Percentiles rank a stretch among this genome's conserved stretches.
These are phyloP conservation scores for Neofelis nebulosa DNA, from an alignment of 2,113 vertebrate species.

Conservation along the genomic window DNA sequence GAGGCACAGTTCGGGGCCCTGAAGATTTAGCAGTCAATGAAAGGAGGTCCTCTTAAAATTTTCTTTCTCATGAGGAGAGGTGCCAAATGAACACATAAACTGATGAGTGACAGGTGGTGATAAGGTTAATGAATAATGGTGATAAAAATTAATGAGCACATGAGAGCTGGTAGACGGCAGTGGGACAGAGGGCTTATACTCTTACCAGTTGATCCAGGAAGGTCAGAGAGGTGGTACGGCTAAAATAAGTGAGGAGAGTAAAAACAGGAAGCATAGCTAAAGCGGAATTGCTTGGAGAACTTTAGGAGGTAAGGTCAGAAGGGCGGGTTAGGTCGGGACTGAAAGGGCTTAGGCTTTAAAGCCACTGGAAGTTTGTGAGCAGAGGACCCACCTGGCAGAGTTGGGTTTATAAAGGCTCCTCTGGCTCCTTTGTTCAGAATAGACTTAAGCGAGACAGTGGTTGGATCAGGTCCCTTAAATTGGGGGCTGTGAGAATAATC, in stretches of 20 bases:
- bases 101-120: neutral
- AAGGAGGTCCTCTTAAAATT: neutral
- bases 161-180: neutral
- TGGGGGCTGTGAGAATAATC: neutral
- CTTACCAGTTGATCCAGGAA: neutral
- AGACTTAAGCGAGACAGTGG: neutral
- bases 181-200: neutral
- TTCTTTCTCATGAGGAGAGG: neutral
- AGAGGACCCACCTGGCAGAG: neutral
- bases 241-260: neutral
- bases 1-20: neutral
- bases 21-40: neutral
- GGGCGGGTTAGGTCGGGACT: neutral
- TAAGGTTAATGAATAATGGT: neutral
- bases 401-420: neutral
- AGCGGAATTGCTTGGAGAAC: neutral
- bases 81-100: neutral
- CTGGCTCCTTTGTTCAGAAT: neutral
- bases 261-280: neutral
- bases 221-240: neutral
- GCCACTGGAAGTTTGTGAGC: neutral
- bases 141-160: neutral
- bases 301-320: neutral
- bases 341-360: neutral
- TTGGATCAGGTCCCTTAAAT: neutral